phyloP scores from a whole-genome alignment of 2,113 vertebrate genomes.

The Dromiciops gliroides region DNA sequence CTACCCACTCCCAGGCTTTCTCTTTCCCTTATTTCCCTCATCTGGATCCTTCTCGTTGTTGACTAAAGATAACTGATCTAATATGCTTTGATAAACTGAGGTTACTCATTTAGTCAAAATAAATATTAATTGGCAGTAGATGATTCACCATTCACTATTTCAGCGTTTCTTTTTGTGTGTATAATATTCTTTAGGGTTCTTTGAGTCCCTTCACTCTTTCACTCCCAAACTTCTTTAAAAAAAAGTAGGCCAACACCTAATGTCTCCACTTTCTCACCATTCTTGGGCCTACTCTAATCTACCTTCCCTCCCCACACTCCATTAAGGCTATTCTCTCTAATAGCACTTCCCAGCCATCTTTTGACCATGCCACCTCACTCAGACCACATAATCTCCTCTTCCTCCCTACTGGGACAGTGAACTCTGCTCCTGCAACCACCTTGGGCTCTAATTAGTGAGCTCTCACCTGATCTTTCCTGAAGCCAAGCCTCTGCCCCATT shows the following conservation, averaged over 20 bases:
- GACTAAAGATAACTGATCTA: not conserved
- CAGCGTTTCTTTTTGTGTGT: not conserved
- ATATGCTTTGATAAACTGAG: not conserved
- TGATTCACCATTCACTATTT: not conserved
- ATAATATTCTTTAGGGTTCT: not conserved
- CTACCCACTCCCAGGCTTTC: not conserved
- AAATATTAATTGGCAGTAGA: not conserved
- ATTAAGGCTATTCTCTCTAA: not conserved
- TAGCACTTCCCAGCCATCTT: not conserved
- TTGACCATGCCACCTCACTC: not conserved
- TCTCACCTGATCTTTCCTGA: not conserved
- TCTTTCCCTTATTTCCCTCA: not conserved
- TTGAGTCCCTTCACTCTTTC: not conserved
- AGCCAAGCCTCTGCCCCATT: not conserved
- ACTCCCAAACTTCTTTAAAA: not conserved
- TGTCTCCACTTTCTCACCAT: not conserved
- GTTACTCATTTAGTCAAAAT: not conserved
- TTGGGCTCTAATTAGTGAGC: not conserved
- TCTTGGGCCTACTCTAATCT: not conserved
- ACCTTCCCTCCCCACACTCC: not conserved
- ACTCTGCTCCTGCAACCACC: not conserved
- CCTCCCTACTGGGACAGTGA: not conserved
- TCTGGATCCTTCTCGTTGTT: not conserved
- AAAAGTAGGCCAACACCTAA: not conserved
- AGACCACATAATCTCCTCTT: not conserved